Evolutionary conservation across 2,113 vertebrate genomes (phyloP).

Genomic region (Isichthys henryi): DNA sequence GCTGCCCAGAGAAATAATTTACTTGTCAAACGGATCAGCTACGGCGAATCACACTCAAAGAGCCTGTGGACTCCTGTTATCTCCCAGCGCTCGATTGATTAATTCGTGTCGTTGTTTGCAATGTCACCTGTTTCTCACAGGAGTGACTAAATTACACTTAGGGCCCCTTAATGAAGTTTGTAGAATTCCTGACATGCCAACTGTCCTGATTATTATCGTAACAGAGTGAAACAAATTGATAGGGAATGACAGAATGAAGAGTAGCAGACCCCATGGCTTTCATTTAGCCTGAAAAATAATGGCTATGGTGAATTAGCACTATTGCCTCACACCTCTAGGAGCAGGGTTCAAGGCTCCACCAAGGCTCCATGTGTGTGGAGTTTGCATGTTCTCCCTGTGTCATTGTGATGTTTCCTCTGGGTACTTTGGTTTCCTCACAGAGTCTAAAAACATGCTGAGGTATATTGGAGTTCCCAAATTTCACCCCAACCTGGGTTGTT

Average conservation of each 20-base stretch:
- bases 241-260: background rate
- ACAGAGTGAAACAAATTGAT: background rate
- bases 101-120: background rate
- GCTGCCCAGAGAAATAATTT: background rate
- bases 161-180: background rate
- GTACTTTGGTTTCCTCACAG: no score
- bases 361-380: no score
- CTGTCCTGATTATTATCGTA: background rate
- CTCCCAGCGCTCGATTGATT: background rate
- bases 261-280: background rate
- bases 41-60: background rate
- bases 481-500: no score
- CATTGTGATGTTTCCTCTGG: no score
- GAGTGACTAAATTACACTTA: background rate
- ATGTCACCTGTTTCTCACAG: background rate
- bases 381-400: no score
- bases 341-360: no score
- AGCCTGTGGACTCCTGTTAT: background rate
- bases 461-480: no score
- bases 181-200: background rate
- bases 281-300: background rate
- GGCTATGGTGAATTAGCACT: background rate
- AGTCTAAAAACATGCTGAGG: no score
- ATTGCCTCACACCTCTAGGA: no score
- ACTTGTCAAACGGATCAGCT: background rate